These are phyloP conservation scores for Rhorus exstirpatorius DNA, from an alignment of 2,888 invertebrate genomes.

Conservation along the genomic window DNA sequence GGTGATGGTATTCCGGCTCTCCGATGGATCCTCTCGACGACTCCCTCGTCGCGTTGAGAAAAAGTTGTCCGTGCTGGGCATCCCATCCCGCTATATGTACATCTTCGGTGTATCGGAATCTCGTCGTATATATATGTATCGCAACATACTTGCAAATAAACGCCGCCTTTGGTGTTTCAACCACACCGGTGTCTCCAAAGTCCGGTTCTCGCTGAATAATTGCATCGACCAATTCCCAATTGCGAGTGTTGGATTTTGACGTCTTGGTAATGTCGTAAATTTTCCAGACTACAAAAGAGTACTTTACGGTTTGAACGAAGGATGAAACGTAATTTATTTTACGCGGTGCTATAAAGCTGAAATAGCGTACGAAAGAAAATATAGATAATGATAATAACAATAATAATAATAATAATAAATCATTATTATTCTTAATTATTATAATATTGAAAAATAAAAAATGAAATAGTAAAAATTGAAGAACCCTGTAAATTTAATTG, in stretches of 20 bases:
- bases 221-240: neutral
- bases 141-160: constrained; percentile 18
- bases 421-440: too few relatives aligned
- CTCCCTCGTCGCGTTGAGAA: constrained; percentile 55
- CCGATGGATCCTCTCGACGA: constrained; percentile 25
- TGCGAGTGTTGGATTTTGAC: constrained; percentile 17
- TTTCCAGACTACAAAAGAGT: neutral
- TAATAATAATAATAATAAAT: too few relatives aligned
- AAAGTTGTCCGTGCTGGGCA: constrained; percentile 48
- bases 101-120: constrained; percentile 19
- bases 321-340: neutral
- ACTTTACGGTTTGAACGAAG: neutral
- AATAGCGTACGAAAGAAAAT: too few relatives aligned
- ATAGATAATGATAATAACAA: too few relatives aligned
- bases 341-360: neutral
- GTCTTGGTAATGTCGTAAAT: neutral
- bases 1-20: constrained; percentile 51
- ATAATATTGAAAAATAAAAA: too few relatives aligned
- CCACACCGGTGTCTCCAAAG: neutral
- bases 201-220: constrained; percentile 28
- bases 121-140: neutral
- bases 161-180: constrained; percentile 5
- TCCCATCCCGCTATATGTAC: neutral
- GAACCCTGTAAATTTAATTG: too few relatives aligned
- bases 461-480: too few relatives aligned